phyloP scores from a whole-genome alignment of 1,140 invertebrate species.

The Ylistrum balloti region DNA sequence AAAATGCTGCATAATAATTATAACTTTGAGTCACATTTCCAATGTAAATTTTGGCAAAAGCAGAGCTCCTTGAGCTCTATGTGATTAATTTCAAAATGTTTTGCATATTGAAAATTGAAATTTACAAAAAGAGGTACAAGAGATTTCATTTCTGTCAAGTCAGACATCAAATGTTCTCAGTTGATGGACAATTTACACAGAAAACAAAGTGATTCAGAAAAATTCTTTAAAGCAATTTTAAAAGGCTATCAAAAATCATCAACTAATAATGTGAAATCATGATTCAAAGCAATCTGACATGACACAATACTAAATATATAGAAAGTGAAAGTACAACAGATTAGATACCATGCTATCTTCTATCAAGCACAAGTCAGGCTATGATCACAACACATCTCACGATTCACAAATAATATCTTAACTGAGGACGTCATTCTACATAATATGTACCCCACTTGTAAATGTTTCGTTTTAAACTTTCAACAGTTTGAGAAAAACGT shows the following conservation, averaged over 20 bases:
- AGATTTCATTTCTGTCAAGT: background rate
- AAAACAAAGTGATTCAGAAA: background rate
- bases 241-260: no score
- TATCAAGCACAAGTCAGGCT: background rate
- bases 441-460: background rate
- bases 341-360: background rate
- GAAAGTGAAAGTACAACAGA: background rate
- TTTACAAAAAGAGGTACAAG: background rate
- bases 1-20: no score
- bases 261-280: background rate
- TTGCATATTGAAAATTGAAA: background rate
- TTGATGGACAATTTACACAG: background rate
- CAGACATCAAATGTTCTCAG: background rate
- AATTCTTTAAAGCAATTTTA: no score
- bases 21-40: no score
- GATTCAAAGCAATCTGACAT: background rate
- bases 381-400: background rate
- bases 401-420: background rate
- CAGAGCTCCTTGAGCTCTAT: background rate
- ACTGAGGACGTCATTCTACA: background rate
- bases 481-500: background rate
- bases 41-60: no score
- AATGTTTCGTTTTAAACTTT: background rate
- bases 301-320: slow-evolving; percentile 13
- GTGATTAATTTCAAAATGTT: background rate